Evolutionary conservation across 2,797 vertebrate species (phyloP).

Genomic region (Pseudochromis fuscus): DNA sequence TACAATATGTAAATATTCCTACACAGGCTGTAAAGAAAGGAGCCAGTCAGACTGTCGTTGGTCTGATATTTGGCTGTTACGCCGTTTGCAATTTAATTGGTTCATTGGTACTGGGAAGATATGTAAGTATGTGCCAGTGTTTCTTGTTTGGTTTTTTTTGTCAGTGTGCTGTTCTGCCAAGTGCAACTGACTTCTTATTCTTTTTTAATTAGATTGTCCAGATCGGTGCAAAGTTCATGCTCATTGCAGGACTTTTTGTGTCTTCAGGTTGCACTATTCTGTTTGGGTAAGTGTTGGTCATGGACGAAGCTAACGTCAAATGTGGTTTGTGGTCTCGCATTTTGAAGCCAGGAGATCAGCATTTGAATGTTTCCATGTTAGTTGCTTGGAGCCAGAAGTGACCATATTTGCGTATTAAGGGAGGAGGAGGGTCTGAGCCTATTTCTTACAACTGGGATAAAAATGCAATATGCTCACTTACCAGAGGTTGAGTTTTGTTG

Average conservation of each 20-base stretch:
- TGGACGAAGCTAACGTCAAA: too few species aligned
- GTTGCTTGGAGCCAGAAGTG: too few species aligned
- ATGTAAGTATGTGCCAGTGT: conserved; percentile 86
- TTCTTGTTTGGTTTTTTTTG: rapidly evolving
- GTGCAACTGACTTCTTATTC: not conserved
- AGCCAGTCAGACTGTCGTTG: conserved; percentile 88
- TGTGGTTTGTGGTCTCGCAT: too few species aligned
- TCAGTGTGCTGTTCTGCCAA: not conserved
- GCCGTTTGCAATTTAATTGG: conserved; percentile 89
- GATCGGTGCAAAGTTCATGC: conserved; percentile 97
- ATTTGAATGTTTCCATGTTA: too few species aligned
- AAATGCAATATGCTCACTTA: too few species aligned
- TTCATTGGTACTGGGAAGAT: conserved; percentile 91
- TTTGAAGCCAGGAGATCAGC: too few species aligned
- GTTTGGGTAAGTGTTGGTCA: conserved; percentile 90
- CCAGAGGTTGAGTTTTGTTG: too few species aligned
- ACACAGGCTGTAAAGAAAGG: conserved; percentile 92
- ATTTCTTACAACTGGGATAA: too few species aligned
- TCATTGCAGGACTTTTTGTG: conserved; percentile 90
- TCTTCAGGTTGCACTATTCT: conserved; percentile 91
- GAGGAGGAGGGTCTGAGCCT: too few species aligned
- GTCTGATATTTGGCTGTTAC: conserved; percentile 95
- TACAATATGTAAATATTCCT: conserved; percentile 9
- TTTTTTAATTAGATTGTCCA: conserved; percentile 88
- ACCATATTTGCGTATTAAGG: too few species aligned